phyloP scores from a whole-genome alignment of 2,113 vertebrate species.

The Ranitomeya variabilis region DNA sequence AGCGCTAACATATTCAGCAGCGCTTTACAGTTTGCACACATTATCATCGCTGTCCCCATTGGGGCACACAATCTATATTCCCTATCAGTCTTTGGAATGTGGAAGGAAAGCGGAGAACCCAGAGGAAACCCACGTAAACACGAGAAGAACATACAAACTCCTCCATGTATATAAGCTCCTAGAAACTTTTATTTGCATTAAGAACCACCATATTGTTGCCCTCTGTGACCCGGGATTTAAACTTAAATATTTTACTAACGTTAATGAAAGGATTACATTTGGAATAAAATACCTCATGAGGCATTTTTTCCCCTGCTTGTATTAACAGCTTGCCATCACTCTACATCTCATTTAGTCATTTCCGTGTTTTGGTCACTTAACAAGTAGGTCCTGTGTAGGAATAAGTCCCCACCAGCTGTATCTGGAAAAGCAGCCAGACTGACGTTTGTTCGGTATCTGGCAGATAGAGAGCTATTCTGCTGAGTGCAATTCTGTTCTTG shows the following conservation, averaged over 20 bases:
- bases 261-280: neutral
- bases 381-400: slow-evolving; percentile 43
- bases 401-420: slow-evolving; percentile 41
- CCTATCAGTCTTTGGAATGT: too few relatives aligned
- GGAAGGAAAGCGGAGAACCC: too few relatives aligned
- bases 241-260: neutral
- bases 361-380: slow-evolving; percentile 32
- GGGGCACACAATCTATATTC: too few relatives aligned
- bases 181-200: neutral
- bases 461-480: slow-evolving; percentile 21
- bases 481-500: slow-evolving; percentile 50
- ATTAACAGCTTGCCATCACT: slow-evolving; percentile 41
- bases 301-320: slow-evolving; percentile 2
- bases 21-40: too few relatives aligned
- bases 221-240: neutral
- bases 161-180: too few relatives aligned
- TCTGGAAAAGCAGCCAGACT: slow-evolving; percentile 42
- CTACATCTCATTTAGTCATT: slow-evolving; percentile 30
- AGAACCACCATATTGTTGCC: neutral
- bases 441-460: slow-evolving; percentile 53
- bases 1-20: too few relatives aligned
- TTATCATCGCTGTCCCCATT: too few relatives aligned
- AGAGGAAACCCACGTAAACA: too few relatives aligned
- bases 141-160: too few relatives aligned
- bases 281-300: neutral